Evolutionary conservation across 1,140 invertebrate genomes (phyloP).

Genomic region (Orussus abietinus): DNA sequence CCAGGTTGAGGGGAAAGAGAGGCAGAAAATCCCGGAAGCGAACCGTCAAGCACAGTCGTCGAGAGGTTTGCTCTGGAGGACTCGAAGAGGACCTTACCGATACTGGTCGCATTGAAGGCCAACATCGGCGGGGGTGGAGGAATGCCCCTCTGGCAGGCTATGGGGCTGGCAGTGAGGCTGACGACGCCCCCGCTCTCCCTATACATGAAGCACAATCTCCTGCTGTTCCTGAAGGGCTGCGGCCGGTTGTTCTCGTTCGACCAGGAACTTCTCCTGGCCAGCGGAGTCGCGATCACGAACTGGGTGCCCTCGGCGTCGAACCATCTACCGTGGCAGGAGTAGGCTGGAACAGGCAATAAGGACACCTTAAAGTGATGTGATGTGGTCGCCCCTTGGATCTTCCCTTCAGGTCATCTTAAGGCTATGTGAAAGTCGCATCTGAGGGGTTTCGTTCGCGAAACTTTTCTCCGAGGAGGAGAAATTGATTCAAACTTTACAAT

Average conservation of each 20-base stretch:
- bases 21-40: too few species aligned
- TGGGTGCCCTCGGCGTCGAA: conserved; percentile 64
- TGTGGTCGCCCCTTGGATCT: too few species aligned
- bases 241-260: conserved; percentile 45
- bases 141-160: conserved; percentile 54
- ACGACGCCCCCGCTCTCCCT: conserved; percentile 52
- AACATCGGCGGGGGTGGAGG: conserved; percentile 45
- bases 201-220: conserved; percentile 58
- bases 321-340: conserved; percentile 83
- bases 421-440: conserved; percentile 1
- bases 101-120: conserved; percentile 58
- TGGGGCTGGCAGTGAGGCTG: conserved; percentile 52
- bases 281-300: conserved; percentile 72
- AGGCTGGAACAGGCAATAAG: conserved; percentile 60
- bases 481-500: too few species aligned
- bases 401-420: not conserved
- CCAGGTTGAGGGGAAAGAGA: too few species aligned
- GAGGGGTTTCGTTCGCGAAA: too few species aligned
- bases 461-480: too few species aligned
- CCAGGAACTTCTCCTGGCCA: conserved; percentile 52
- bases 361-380: too few species aligned
- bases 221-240: conserved; percentile 49
- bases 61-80: not conserved
- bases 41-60: not conserved
- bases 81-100: conserved; percentile 48